Evolutionary conservation across 2,113 vertebrate genomes (phyloP).

Genomic region (Dolichotis patagonum): DNA sequence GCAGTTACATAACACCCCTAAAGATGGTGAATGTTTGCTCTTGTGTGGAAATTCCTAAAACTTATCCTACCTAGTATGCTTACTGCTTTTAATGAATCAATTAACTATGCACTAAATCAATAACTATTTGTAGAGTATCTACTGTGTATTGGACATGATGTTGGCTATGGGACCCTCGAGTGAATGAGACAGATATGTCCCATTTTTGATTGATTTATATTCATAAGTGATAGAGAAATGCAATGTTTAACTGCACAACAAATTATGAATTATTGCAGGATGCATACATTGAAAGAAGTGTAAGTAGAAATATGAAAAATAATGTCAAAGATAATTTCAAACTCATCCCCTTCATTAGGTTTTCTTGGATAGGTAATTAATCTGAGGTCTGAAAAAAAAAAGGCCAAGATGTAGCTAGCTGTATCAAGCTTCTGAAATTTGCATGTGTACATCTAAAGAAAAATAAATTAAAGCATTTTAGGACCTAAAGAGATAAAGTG

Average conservation of each 20-base stretch:
- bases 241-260: not conserved
- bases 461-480: not conserved
- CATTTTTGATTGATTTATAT: not conserved
- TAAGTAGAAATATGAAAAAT: not conserved
- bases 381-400: not conserved
- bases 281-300: not conserved
- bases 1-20: not conserved
- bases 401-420: not conserved
- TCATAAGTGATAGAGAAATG: not conserved
- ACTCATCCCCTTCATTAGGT: not conserved
- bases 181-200: not conserved
- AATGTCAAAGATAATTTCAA: not conserved
- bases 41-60: not conserved
- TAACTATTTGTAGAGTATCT: not conserved
- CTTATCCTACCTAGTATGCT: not conserved
- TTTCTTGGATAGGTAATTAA: not conserved
- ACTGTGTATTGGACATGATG: not conserved
- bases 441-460: not conserved
- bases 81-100: not conserved
- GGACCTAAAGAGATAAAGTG: not conserved
- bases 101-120: not conserved
- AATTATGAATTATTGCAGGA: not conserved
- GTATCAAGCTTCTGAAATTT: not conserved
- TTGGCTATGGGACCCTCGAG: rapidly evolving
- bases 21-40: not conserved